A percentile compares a stretch with the other conserved stretches of the same genome.
phyloP scores from a whole-genome alignment of 2,113 vertebrate genomes.

The Equus przewalskii region DNA sequence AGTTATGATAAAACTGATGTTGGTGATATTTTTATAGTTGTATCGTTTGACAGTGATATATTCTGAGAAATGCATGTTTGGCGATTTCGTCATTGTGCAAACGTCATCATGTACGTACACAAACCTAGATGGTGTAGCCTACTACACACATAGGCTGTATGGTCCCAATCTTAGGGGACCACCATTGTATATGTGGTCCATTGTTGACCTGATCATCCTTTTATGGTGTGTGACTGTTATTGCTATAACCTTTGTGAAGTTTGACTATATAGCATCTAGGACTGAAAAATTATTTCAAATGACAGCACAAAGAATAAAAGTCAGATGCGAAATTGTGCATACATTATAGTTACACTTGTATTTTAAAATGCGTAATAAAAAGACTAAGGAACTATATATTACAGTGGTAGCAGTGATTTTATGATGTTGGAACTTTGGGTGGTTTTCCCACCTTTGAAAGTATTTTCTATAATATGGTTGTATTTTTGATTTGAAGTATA shows the following conservation, averaged over 20 bases:
- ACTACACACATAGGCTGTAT: no score
- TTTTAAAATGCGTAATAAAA: conserved; percentile 14
- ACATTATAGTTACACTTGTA: background rate
- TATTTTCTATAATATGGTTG: conserved; percentile 44
- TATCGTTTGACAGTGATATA: no score
- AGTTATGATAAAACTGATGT: background rate
- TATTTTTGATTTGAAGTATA: conserved; percentile 38
- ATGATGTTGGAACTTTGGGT: conserved; percentile 7
- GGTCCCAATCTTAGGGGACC: no score
- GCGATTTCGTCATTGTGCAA: no score
- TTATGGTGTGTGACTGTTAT: background rate
- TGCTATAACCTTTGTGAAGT: background rate
- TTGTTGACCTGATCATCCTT: no score
- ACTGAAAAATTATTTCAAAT: background rate
- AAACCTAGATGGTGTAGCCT: no score
- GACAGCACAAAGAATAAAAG: background rate
- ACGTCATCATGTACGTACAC: no score
- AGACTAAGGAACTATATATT: background rate
- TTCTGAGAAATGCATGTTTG: no score
- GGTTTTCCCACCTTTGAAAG: conserved; percentile 3
- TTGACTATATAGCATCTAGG: background rate
- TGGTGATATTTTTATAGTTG: background rate
- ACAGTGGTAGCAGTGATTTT: background rate
- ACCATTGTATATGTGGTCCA: no score
- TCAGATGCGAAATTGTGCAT: background rate